A percentile compares a stretch with the other conserved stretches of the same genome.
phyloP scores from a whole-genome alignment of 1,140 invertebrate genomes.

The Pseudomyrmex concolor region DNA sequence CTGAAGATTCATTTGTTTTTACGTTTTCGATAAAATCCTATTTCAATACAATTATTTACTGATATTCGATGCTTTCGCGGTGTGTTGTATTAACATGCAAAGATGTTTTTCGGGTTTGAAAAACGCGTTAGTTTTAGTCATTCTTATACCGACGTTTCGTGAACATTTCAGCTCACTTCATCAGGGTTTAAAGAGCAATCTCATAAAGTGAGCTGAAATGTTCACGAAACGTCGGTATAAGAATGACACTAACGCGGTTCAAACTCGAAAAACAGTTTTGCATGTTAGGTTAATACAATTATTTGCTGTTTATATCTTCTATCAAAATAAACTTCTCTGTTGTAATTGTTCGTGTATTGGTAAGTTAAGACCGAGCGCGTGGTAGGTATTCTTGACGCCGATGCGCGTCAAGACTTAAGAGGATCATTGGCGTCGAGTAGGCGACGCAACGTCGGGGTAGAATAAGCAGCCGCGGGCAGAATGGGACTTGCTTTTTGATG shows the following conservation, averaged over 20 bases:
- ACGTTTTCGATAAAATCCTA: background rate
- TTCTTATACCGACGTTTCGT: no score
- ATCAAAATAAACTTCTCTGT: constrained; percentile 24
- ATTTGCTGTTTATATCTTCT: background rate
- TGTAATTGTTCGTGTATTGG: constrained; percentile 19
- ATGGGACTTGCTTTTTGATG: constrained; percentile 54
- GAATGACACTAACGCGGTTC: no score
- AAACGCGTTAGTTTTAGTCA: no score
- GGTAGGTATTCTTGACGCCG: constrained; percentile 23
- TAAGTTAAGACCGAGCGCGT: constrained; percentile 1
- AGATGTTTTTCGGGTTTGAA: no score
- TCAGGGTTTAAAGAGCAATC: no score
- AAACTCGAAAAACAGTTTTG: no score
- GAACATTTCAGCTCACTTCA: no score
- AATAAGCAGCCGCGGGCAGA: constrained; percentile 46
- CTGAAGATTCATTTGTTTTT: background rate
- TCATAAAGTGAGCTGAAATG: no score
- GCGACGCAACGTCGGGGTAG: constrained; percentile 35
- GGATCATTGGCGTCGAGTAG: constrained; percentile 40
- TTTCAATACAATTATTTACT: background rate
- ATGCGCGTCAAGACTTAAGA: constrained; percentile 44
- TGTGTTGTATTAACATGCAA: no score
- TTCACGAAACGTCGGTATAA: no score
- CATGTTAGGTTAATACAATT: no score
- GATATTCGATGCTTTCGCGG: no score